Evolutionary conservation across 53 echinoderm and acorn worm species (phyloP).

Genomic region (Echinometra lucunter): DNA sequence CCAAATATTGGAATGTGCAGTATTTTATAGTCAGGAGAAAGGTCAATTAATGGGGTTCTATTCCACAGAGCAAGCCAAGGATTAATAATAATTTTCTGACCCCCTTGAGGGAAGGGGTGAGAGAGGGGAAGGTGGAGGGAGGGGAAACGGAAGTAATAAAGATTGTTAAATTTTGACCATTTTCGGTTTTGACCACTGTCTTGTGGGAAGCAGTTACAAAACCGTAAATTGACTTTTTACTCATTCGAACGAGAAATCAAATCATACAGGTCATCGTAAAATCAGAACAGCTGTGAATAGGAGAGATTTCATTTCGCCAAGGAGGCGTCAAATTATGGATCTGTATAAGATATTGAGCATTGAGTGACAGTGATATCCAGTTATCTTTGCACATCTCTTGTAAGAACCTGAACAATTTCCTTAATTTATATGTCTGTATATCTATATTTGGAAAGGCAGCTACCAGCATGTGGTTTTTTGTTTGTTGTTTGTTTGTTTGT

Average conservation of each 20-base stretch:
- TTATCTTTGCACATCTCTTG: neutral
- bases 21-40: neutral
- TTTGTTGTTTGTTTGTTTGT: too few relatives aligned
- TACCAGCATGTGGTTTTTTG: neutral
- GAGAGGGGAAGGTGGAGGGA: constrained; percentile 14
- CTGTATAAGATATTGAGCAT: neutral
- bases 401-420: too few relatives aligned
- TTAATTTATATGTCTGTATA: too few relatives aligned
- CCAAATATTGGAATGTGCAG: neutral
- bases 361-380: neutral
- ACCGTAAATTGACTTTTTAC: neutral
- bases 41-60: neutral
- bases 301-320: neutral
- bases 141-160: neutral
- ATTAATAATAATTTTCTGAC: neutral
- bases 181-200: constrained; percentile 11
- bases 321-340: neutral
- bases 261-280: constrained; percentile 2
- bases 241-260: neutral
- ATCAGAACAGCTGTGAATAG: neutral
- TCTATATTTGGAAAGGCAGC: neutral
- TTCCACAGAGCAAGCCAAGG: neutral
- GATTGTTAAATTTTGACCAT: neutral
- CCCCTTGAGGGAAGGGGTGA: neutral
- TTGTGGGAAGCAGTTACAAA: neutral